phyloP scores from a whole-genome alignment of 2,113 vertebrate species.

The Channa argus region DNA sequence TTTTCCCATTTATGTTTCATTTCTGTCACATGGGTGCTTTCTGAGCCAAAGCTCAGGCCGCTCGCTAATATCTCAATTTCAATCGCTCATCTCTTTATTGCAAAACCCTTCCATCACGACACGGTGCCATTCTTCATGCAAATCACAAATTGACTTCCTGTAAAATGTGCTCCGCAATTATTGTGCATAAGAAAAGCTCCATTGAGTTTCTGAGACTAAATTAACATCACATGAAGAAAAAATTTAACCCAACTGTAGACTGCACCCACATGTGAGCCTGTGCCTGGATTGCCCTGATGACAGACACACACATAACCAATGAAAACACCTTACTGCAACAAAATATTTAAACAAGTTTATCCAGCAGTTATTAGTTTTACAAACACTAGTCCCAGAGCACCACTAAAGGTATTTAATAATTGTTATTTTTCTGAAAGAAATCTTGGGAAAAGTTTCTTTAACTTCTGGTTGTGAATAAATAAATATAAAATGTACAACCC shows the following conservation, averaged over 20 bases:
- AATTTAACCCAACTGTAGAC: conserved; percentile 44
- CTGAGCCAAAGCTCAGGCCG: conserved; percentile 47
- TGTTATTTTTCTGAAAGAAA: no score
- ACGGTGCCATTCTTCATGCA: conserved; percentile 68
- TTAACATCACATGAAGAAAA: conserved; percentile 63
- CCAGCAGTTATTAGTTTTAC: conserved; percentile 10
- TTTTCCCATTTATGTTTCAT: conserved; percentile 70
- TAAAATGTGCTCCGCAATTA: conserved; percentile 76
- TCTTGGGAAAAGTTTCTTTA: conserved; percentile 16
- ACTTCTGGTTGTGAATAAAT: conserved; percentile 28
- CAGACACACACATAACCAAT: neutral
- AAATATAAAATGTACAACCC: no score
- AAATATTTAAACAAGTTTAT: conserved; percentile 29
- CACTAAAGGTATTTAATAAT: no score
- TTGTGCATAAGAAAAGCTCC: conserved; percentile 64
- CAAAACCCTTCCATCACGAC: conserved; percentile 68
- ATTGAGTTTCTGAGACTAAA: conserved; percentile 50
- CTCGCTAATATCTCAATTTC: conserved; percentile 65
- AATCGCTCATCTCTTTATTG: conserved; percentile 72
- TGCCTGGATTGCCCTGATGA: conserved; percentile 9
- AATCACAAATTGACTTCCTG: conserved; percentile 77
- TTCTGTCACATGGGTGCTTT: conserved; percentile 48
- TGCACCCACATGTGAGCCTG: conserved; percentile 8
- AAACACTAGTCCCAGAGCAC: conserved; percentile 35
- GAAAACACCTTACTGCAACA: conserved; percentile 15